Base-by-base conservation (phyloP, 2,888 invertebrate species). In the Agrochola circellaris region DNA sequence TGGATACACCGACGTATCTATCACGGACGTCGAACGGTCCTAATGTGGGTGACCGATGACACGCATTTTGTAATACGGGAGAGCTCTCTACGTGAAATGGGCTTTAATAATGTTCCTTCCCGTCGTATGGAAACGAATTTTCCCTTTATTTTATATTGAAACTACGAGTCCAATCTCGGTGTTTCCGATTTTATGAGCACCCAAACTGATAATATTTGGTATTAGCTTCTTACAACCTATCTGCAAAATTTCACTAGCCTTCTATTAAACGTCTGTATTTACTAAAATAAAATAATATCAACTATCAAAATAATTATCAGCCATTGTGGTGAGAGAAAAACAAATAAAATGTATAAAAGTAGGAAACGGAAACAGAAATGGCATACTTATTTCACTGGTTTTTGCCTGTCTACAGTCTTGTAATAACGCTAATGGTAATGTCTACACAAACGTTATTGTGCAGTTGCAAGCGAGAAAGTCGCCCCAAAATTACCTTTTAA, bases 1-100 rank as follows among this genome's bases (percentile, higher is more conserved):
- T 84, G 82, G 85, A 83, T 87, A 86, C 84, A 86, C 78, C 86
- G 84, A 82, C 83, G 82, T 80, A 89, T 89, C 82, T 86, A 89
- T 88, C 89, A 88, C 81, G 76, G 73, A 81, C 71, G 79, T 77
- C 86, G 84, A 85, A 75, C 79, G 81, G 77, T 81, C 82, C 79
- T 88, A 86, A 88, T 86, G 89, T 80, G 84, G 88, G 89, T 84
- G 88, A 88, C 88, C 89, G 84, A 88, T 88, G 89, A 89, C 89
- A 88, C 82, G 81, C 88, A 79, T 88, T 88, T 88, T 88, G 88
- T 88, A 84, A 86, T 83, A 87, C 81, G 76, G 77, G 62, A 75
- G 72, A 79, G 73, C 84, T 83, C 76, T 81, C 77, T 72, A 82
- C 86, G 89, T 88, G 85, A 88, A 87, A 87, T 84, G 87, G 85